phyloP scores from a whole-genome alignment of 2,888 invertebrate species.

The Taenaris catops region DNA sequence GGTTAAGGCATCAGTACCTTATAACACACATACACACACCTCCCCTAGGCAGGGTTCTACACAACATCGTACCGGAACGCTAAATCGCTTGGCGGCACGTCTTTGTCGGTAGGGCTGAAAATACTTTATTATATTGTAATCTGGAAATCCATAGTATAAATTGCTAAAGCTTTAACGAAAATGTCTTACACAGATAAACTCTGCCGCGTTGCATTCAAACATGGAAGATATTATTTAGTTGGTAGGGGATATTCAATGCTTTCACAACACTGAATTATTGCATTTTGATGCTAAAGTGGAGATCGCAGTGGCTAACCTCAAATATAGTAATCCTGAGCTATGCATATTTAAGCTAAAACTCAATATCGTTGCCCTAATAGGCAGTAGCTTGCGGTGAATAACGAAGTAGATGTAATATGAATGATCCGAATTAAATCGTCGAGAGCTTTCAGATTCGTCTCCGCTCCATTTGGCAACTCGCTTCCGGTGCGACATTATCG shows the following conservation, averaged over 20 bases:
- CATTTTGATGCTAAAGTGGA: slow-evolving; percentile 32
- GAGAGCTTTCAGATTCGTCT: slow-evolving; percentile 15
- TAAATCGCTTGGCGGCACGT: no score
- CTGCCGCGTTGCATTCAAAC: slow-evolving; percentile 1
- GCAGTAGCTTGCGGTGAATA: slow-evolving; percentile 2
- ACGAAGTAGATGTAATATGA: background rate
- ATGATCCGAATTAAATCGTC: slow-evolving; percentile 17
- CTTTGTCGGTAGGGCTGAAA: no score
- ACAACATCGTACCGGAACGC: no score
- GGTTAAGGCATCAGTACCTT: no score
- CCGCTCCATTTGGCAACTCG: slow-evolving; percentile 15
- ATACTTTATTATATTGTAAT: no score
- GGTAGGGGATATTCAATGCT: slow-evolving; percentile 16
- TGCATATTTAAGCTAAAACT: slow-evolving; percentile 21
- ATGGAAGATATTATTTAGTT: slow-evolving; percentile 4
- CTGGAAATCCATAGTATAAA: no score
- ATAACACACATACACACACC: no score
- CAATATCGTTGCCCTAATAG: slow-evolving; percentile 6
- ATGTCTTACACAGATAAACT: background rate
- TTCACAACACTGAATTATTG: slow-evolving; percentile 32
- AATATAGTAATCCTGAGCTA: slow-evolving; percentile 21
- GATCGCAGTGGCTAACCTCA: slow-evolving; percentile 22
- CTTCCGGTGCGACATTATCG: slow-evolving; percentile 31
- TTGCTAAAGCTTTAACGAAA: no score
- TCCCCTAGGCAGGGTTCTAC: no score